These are phyloP conservation scores for Actinia equina DNA, from an alignment of 64 coral and sea anemone species.

Conservation along the genomic window DNA sequence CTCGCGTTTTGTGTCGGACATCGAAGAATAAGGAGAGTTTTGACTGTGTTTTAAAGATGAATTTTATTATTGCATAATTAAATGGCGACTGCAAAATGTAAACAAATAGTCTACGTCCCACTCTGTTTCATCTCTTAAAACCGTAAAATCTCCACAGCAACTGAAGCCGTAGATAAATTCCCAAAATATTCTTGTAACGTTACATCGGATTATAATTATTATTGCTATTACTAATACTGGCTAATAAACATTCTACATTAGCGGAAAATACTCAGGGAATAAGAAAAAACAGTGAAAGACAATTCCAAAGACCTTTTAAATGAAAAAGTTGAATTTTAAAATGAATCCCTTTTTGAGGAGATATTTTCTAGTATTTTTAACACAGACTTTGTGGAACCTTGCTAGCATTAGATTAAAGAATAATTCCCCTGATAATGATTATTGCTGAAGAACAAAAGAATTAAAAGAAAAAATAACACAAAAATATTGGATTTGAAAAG, in stretches of 20 bases:
- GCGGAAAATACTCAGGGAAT: too few species aligned
- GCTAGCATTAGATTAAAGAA: neutral
- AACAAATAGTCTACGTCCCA: neutral
- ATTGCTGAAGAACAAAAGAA: neutral
- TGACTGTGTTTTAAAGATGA: neutral
- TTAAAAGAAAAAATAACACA: neutral
- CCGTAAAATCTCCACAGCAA: conserved; percentile 4
- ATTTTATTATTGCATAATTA: neutral
- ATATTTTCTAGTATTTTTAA: neutral
- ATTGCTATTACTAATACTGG: neutral
- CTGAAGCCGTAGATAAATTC: neutral
- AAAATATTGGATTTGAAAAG: neutral
- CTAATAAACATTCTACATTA: too few species aligned
- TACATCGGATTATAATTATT: neutral
- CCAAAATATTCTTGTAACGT: neutral
- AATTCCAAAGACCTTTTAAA: too few species aligned
- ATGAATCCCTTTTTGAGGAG: neutral
- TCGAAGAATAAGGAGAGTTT: neutral
- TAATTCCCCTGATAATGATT: neutral
- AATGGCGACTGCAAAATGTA: neutral
- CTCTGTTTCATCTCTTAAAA: neutral
- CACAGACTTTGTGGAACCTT: neutral
- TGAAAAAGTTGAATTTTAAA: too few species aligned
- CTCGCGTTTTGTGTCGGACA: neutral
- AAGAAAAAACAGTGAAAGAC: too few species aligned